Evolutionary conservation across 2,888 invertebrate genomes (phyloP), one percentile per base, ranked within the genome.

Genomic region (Mayetiola destructor): DNA sequence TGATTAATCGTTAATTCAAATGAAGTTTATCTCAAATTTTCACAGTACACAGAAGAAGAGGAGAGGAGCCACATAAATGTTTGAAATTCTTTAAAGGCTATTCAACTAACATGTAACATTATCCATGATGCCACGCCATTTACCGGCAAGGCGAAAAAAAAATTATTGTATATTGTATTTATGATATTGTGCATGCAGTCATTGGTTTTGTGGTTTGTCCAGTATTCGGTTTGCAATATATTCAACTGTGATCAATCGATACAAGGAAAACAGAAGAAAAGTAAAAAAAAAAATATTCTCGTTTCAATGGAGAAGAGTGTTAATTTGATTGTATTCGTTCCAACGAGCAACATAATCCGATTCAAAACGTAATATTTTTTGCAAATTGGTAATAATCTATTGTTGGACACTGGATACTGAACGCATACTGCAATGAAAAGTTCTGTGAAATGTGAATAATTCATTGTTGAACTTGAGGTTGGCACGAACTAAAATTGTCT

Each of bases 331-430:
- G n/a, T n/a, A n/a, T n/a, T n/a, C n/a, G n/a, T n/a, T n/a, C n/a
- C n/a, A n/a, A n/a, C n/a, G n/a, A n/a, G n/a, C n/a, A n/a, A n/a
- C n/a, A n/a, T n/a, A n/a, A n/a, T n/a, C n/a, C n/a, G n/a, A n/a
- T n/a, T n/a, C n/a, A n/a, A n/a, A n/a, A n/a, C n/a, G n/a, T n/a
- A n/a, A n/a, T n/a, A n/a, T n/a, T n/a, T 48, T 16, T 27, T 48
- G 27, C 48, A 48, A 48, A 48, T 48, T 48, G 48, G 27, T 16
- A 27, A 48, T 16, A 48, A 48, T 48, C 27, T 48, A 48, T 48
- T 48, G 27, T 27, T 8, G 18, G 12, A 3, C 39, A 36, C n/a
- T n/a, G n/a, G n/a, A n/a, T n/a, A n/a, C n/a, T n/a, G n/a, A 12
- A 12, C 21, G 20, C n/a, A 21, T 21, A 14, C 5, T 3, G 39